Evolutionary conservation across 2,113 vertebrate species (phyloP), one percentile per base, ranked within the genome.

Genomic region (Phyllostomus hastatus): DNA sequence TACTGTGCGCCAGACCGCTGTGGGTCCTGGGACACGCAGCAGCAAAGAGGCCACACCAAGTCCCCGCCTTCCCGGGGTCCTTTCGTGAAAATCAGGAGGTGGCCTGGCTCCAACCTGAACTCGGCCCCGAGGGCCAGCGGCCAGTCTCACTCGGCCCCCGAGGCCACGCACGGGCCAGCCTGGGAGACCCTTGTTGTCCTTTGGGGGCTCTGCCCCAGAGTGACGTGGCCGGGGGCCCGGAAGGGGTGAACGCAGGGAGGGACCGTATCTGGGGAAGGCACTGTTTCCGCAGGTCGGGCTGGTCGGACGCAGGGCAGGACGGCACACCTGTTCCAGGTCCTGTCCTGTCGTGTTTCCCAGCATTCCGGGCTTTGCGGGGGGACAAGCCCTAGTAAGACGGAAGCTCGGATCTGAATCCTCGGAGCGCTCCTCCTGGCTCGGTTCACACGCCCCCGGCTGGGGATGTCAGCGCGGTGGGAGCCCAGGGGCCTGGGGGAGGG

Each of bases 301-400:
- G 17, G 38, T 0, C 0, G 0, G 57, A 24, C 31, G 4, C 28
- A 7, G 16, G 2, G 0, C 38, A 3, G n/a, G n/a, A 14, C 33
- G 1, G n/a, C 35, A 16, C 33, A 50, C 59, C 46, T 64, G n/a
- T 4, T n/a, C 86, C 12, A 3, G 2, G 17, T 1, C 28, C 57
- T 4, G 10, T 14, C 52, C 38, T 48, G 15, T 43, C 2, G 31
- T 75, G 64, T 19, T 3, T 1, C 4, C 64, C 43, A 43, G 66
- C 43, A 0, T 26, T 52, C 52, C 12, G 73, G 50, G 43, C 14
- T 59, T 52, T 14, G 11, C 1, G 16, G 86, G 73, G 54, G 46
- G 50, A 66, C 7, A 2, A 84, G 17, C 1, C 0, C 70, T 67
- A 35, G 1, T 0, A 50, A 11, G 84, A 33, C 1, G 0, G 54